Evolutionary conservation across 2,113 vertebrate genomes (phyloP), one percentile per base, ranked within the genome.

Genomic region (Candoia aspera): DNA sequence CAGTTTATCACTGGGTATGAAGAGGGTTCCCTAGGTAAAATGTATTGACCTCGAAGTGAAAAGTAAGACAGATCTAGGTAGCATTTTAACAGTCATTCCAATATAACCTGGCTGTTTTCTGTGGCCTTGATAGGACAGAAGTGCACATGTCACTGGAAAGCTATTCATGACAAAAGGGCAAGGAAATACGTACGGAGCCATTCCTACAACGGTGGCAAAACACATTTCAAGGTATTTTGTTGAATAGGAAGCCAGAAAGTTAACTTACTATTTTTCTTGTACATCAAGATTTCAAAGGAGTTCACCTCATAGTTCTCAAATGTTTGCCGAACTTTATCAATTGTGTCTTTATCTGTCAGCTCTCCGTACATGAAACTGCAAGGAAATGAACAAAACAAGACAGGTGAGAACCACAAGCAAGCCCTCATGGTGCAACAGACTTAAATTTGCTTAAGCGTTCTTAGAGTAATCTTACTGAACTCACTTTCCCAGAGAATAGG

Each of bases 271-370:
- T 99, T 99, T 94, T 99, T 99, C 97, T 99, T 99, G 97, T 99
- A 99, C 99, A 99, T 99, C 93, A 99, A 95, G 94, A 99, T 99
- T 98, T 99, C 99, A 93, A 99, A 99, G 37, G 99, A 99, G 96
- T 98, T 99, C 97, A 98, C 99, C 96, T 99, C 99, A 88, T 99
- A 99, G 97, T 98, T 99, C 96, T 99, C 99, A 93, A 99, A 99
- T 0, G 99, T 99, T 95, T 98, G 98, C 33, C 98, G 98, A 86
- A 99, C 99, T 89, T 99, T 99, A 94, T 98, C 98, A 17, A 96
- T 96, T 21, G 97, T 99, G 57, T 99, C 99, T 95, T 98, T 99
- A 94, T 99, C 99, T 0, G 99, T 99, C 96, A 99, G 97, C 94
- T 99, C 99, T 21, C 99, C 99, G 33, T 99, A 99, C 99, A 99